Base-by-base conservation (phyloP, 2,113 vertebrate species). In the Sylvietta virens region DNA sequence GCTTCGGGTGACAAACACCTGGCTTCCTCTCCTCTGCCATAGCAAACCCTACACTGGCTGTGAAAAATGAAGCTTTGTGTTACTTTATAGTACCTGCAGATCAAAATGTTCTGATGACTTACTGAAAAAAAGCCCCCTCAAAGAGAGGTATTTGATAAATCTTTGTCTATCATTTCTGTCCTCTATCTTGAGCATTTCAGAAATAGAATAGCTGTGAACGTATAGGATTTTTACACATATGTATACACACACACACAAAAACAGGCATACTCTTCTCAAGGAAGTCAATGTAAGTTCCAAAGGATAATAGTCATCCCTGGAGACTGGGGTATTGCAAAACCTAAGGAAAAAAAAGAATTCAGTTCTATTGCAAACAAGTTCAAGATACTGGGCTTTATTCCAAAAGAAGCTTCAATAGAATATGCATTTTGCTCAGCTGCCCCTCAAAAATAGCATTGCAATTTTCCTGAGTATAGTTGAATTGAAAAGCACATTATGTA, bases 201-300 rank as follows among this genome's bases (percentile, higher is more conserved):
- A 90, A 58, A 22, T 39, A 60, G 22, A 65, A 39, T 11, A 76
- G 2, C 2, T 50, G 10, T 9, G 50, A 13, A 58, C 6, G 40
- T 4, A 19, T 1, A 14, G 12, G 4, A 30, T n/a, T 81, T 74
- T 50, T 28, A 30, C 17, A 39, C 17, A 11, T 13, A 6, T 4
- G 1, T 3, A 18, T 1, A 13, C 3, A 35, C 2, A 28, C 3
- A n/a, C 8, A 5, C 4, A 39, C 3, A 26, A 3, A 26, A 60
- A 6, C 9, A 35, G 4, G 10, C 13, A 39, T 6, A 7, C 4
- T 33, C 9, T 77, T 74, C 31, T 56, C 20, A 57, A 65, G 39
- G 35, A 61, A 66, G 19, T 30, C 22, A 61, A 11, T 53, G 16
- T 6, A 39, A 90, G 45, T 53, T 66, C 26, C n/a, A 70, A 56